A percentile compares a stretch with the other conserved stretches of the same genome.
Evolutionary conservation across 1,140 invertebrate genomes (phyloP).

Genomic region (Cotesia typhae): DNA sequence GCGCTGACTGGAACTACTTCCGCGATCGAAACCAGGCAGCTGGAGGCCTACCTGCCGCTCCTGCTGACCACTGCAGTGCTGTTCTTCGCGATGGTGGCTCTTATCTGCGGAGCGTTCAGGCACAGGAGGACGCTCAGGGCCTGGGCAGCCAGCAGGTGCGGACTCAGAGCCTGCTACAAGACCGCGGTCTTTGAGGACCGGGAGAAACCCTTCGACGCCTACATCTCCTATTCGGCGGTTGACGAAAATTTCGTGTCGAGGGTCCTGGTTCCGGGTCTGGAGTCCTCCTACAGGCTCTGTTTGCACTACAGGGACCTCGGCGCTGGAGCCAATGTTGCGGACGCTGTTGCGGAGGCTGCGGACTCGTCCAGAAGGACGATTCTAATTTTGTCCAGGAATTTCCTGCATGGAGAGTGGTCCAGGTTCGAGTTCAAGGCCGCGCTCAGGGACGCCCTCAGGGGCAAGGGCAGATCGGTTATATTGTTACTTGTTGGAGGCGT

Average conservation of each 20-base stretch:
- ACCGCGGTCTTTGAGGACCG: slow-evolving; percentile 81
- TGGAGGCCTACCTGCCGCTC: slow-evolving; percentile 82
- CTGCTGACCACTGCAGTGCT: slow-evolving; percentile 78
- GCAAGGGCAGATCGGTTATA: slow-evolving; percentile 81
- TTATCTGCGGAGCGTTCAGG: slow-evolving; percentile 79
- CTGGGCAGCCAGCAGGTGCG: slow-evolving; percentile 88
- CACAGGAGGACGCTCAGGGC: slow-evolving; percentile 84
- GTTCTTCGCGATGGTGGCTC: slow-evolving; percentile 75
- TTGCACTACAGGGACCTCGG: slow-evolving; percentile 88
- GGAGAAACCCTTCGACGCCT: slow-evolving; percentile 88
- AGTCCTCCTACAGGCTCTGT: slow-evolving; percentile 82
- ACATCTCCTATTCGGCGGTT: slow-evolving; percentile 89
- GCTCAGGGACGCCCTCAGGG: slow-evolving; percentile 88
- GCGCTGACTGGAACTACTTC: slow-evolving; percentile 61
- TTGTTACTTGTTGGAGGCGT: slow-evolving; percentile 87
- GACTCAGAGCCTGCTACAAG: slow-evolving; percentile 83
- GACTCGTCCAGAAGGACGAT: slow-evolving; percentile 90
- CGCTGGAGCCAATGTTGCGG: slow-evolving; percentile 79
- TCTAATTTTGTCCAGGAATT: slow-evolving; percentile 90
- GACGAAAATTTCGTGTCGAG: slow-evolving; percentile 89
- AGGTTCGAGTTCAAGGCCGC: slow-evolving; percentile 93
- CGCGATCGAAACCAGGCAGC: slow-evolving; percentile 73
- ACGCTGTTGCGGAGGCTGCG: slow-evolving; percentile 89
- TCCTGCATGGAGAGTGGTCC: slow-evolving; percentile 93
- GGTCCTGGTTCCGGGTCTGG: slow-evolving; percentile 82